Percentiles rank a stretch among this genome's conserved stretches.
Conservation (phyloP, 2,797 vertebrate genomes). For the Phataginus tricuspis region DNA sequence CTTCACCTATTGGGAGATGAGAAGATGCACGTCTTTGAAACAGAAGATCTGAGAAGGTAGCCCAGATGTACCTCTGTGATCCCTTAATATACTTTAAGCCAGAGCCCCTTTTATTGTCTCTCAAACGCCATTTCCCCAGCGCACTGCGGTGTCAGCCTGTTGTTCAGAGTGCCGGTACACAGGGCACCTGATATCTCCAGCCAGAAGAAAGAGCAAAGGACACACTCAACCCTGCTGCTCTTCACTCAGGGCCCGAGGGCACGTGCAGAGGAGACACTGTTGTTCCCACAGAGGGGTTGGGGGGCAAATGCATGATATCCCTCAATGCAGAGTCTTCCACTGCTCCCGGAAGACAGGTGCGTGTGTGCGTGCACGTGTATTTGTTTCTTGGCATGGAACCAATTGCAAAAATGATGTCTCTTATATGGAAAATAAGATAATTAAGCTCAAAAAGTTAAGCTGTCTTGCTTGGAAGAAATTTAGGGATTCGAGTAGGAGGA, state of each 20-base stretch:
- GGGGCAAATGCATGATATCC: neutral
- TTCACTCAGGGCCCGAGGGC: neutral
- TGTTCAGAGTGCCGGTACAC: conserved; percentile 82
- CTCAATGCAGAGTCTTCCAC: neutral
- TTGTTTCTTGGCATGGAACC: neutral
- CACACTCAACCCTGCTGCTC: neutral
- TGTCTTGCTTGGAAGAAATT: neutral
- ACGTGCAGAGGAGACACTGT: neutral
- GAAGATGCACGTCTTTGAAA: conserved; percentile 82
- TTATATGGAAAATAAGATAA: neutral
- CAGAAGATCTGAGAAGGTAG: conserved; percentile 82
- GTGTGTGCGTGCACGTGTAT: too few species aligned
- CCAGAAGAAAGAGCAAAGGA: conserved; percentile 11
- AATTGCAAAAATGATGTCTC: neutral
- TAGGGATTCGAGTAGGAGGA: neutral
- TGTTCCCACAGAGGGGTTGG: neutral
- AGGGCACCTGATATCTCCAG: conserved; percentile 52
- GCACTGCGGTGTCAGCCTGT: conserved; percentile 75
- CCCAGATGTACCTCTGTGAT: conserved; percentile 83
- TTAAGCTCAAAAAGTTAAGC: neutral
- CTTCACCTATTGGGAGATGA: conserved; percentile 78
- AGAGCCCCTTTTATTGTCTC: conserved; percentile 83
- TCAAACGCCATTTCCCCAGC: conserved; percentile 81
- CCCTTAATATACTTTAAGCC: conserved; percentile 85
- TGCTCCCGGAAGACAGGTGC: neutral